Percentiles rank a stretch among this genome's conserved stretches.
Evolutionary conservation across 2,888 invertebrate genomes (phyloP).

Genomic region (Oscheius sp.): DNA sequence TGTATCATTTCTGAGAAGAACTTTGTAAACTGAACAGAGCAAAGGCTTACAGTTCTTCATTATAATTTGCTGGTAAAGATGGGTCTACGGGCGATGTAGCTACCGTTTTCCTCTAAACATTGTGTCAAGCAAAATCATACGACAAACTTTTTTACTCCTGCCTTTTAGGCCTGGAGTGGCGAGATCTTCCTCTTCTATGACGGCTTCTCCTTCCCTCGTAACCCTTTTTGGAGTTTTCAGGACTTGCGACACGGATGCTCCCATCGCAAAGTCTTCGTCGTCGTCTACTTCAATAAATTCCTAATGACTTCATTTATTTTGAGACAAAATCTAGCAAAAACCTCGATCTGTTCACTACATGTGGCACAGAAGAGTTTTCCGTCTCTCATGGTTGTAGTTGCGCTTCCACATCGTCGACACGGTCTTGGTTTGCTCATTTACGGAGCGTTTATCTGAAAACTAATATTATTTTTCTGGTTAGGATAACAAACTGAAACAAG

Average conservation of each 20-base stretch:
- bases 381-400: constrained; percentile 1
- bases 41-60: not conserved
- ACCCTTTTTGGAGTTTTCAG: not conserved
- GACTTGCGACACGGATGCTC: constrained; percentile 3
- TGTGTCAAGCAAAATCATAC: not conserved
- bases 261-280: not conserved
- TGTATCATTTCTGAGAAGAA: not conserved
- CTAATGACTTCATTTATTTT: not conserved
- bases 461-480: too few species aligned
- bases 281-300: constrained; percentile 26
- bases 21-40: too few species aligned
- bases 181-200: constrained; percentile 4
- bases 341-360: constrained; percentile 30
- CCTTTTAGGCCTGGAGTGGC: not conserved
- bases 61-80: not conserved
- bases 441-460: not conserved
- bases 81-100: not conserved
- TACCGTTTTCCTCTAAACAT: not conserved
- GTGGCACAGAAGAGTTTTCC: constrained; percentile 21
- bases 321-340: not conserved
- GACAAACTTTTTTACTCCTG: not conserved
- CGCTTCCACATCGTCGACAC: constrained; percentile 17
- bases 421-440: constrained; percentile 17
- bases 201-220: not conserved
- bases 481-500: too few species aligned